Conservation (phyloP, 2,888 invertebrate species). For the Lycaena phlaeas region DNA sequence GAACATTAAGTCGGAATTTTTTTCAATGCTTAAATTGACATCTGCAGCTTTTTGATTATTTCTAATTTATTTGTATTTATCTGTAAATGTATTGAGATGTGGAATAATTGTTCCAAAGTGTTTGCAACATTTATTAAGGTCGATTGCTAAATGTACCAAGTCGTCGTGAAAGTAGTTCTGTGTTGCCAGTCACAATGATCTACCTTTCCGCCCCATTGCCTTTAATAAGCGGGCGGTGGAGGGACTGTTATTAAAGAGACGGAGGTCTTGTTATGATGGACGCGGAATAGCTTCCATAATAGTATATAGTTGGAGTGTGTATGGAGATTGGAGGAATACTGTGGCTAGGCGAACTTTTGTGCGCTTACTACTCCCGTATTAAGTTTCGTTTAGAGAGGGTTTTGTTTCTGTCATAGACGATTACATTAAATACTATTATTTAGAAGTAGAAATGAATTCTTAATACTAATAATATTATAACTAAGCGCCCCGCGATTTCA, state of each 20-base stretch:
- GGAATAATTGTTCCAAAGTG: conserved; percentile 29
- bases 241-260: conserved; percentile 1
- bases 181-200: conserved; percentile 16
- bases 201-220: conserved; percentile 15
- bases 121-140: conserved; percentile 29
- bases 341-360: too few species aligned
- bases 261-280: neutral
- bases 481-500: too few species aligned
- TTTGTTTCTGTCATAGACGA: too few species aligned
- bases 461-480: too few species aligned
- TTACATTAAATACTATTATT: too few species aligned
- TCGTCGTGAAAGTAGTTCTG: conserved; percentile 30
- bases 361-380: too few species aligned
- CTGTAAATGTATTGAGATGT: conserved; percentile 21
- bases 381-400: too few species aligned
- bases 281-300: neutral
- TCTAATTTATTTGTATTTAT: neutral
- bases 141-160: conserved; percentile 29
- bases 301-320: neutral
- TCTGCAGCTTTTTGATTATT: neutral
- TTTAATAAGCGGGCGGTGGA: neutral
- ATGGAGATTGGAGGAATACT: too few species aligned
- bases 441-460: too few species aligned
- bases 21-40: too few species aligned
- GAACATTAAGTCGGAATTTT: too few species aligned